Conservation (phyloP, 64 coral and sea anemone species). For the Porites australiensis region DNA sequence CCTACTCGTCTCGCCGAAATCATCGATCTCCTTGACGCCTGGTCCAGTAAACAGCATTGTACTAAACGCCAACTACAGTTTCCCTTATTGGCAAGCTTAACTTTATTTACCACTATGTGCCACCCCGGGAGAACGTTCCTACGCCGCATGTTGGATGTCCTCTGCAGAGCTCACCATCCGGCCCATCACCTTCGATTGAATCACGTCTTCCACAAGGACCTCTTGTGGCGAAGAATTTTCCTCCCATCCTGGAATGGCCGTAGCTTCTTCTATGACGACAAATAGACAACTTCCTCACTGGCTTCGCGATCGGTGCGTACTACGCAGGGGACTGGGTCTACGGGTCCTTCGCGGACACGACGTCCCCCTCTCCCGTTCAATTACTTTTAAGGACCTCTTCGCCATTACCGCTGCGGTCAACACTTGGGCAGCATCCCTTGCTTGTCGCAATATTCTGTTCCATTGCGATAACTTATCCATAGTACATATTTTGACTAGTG, state of each 20-base stretch:
- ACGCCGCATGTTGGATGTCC: not conserved
- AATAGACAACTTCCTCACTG: not conserved
- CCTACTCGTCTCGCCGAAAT: slow-evolving; percentile 6
- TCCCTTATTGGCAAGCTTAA: slow-evolving; percentile 21
- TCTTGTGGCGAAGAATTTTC: not conserved
- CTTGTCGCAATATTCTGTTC: slow-evolving; percentile 47
- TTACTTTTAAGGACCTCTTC: slow-evolving; percentile 19
- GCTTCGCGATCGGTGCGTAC: not conserved
- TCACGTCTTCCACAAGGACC: not conserved
- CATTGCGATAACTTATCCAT: slow-evolving; percentile 47
- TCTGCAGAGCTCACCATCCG: not conserved
- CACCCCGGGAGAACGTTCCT: not conserved
- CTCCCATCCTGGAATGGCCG: not conserved
- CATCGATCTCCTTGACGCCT: slow-evolving; percentile 3
- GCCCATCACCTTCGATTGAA: slow-evolving; percentile 8
- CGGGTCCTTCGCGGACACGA: not conserved
- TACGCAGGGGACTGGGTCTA: slow-evolving; percentile 6
- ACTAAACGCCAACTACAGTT: slow-evolving; percentile 34
- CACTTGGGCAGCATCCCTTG: not conserved
- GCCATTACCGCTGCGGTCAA: slow-evolving; percentile 17
- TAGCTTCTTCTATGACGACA: not conserved
- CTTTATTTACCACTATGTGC: slow-evolving; percentile 6
- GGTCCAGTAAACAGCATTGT: slow-evolving; percentile 17
- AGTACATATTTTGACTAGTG: slow-evolving; percentile 20
- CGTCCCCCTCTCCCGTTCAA: not conserved